Evolutionary conservation across 2,113 vertebrate genomes (phyloP).

Genomic region (Zosterops japonicus): DNA sequence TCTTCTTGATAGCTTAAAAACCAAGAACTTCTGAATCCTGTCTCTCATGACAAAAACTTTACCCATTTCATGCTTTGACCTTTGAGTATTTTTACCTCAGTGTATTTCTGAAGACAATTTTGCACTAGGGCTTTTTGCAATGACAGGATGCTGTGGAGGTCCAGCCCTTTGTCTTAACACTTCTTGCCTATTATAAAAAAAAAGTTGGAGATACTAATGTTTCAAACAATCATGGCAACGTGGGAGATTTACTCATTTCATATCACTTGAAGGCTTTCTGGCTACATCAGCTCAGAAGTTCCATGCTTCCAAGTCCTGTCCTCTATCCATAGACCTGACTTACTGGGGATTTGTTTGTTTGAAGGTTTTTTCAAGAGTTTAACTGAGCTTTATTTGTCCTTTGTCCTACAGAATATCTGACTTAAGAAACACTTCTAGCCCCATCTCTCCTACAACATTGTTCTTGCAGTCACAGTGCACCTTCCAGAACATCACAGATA

Average conservation of each 20-base stretch:
- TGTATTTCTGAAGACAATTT: neutral
- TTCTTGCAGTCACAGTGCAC: neutral
- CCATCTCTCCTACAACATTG: neutral
- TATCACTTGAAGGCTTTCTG: neutral
- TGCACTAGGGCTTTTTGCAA: neutral
- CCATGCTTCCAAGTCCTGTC: neutral
- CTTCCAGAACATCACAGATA: neutral
- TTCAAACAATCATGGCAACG: neutral
- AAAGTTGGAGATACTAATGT: neutral
- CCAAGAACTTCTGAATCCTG: neutral
- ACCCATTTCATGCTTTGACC: neutral
- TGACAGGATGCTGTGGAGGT: neutral
- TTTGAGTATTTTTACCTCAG: neutral
- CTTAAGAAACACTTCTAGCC: neutral
- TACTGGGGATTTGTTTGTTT: neutral
- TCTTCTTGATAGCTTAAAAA: neutral
- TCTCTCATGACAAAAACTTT: neutral
- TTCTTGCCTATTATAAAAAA: neutral
- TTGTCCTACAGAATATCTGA: neutral
- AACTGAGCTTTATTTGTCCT: neutral
- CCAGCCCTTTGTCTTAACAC: neutral
- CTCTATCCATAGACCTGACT: neutral
- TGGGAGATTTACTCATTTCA: neutral
- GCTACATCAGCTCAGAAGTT: neutral
- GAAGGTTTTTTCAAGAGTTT: neutral